Base-by-base conservation (phyloP, 2,888 invertebrate species). In the Hypomecis punctinalis region DNA sequence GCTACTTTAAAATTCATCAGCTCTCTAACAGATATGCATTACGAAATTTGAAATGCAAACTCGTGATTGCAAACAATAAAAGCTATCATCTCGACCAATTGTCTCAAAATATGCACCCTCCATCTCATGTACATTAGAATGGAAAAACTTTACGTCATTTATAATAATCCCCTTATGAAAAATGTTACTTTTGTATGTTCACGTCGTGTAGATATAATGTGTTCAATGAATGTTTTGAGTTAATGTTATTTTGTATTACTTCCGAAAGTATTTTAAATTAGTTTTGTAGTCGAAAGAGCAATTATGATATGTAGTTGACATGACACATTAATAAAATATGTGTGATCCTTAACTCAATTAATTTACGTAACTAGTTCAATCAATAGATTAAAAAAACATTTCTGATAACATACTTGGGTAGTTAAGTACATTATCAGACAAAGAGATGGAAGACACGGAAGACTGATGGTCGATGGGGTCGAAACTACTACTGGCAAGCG, bases 91-190 rank as follows among this genome's bases (percentile, higher is more conserved):
- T 66, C 58, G 45, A 13, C 63, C 57, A 69, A 66, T 66, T 61
- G 56, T 67, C 65, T 67, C 55, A 67, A 69, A 69, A 69, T 77
- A 77, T 72, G 68, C 76, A 73, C 76, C 79, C 76, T 73, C 66
- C 67, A 53, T 65, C 67, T 71, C 61, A 67, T 74, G 64, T 64
- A 70, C 65, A 69, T 73, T 76, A 59, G 47, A 75, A 79, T 76
- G 76, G 71, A 74, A 72, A 79, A 77, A 78, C 73, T 78, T 76
- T 68, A 63, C 72, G 70, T 72, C 77, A 76, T 79, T 80, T 77
- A 78, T 77, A 79, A 68, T 79, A 76, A 77, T 76, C 70, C 68
- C 75, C 53, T 51, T 45, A 53, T 59, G 64, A 81, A 78, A 80
- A 78, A 83, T 82, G 77, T 76, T 65, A 63, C 66, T 68, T 68